Conservation (phyloP, 2,797 vertebrate genomes). For the Tangara arthus region DNA sequence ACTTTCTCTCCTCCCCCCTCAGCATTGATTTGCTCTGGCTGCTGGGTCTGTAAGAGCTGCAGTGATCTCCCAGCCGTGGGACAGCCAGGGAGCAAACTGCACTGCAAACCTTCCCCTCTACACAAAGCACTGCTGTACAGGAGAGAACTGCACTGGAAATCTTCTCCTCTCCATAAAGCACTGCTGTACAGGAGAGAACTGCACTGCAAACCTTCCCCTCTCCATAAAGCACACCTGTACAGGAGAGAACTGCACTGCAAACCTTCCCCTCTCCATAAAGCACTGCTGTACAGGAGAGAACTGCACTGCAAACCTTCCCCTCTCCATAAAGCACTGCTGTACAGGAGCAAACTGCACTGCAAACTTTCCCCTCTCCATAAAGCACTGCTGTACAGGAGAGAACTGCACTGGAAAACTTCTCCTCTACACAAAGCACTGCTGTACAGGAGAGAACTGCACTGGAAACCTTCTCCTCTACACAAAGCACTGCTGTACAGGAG, state of each 20-base stretch:
- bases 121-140: background rate
- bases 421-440: background rate
- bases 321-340: too few species aligned
- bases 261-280: background rate
- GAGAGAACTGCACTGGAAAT: background rate
- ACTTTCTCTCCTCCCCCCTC: background rate
- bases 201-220: too few species aligned
- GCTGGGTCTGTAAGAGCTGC: rapidly evolving
- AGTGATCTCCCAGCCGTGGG: rapidly evolving
- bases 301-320: too few species aligned
- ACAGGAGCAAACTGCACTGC: background rate
- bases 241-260: background rate
- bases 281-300: background rate
- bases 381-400: too few species aligned
- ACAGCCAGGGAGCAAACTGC: background rate
- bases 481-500: background rate
- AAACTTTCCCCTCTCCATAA: too few species aligned
- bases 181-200: background rate
- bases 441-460: background rate
- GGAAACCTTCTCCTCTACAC: too few species aligned
- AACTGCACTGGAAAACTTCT: background rate
- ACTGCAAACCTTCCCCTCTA: background rate
- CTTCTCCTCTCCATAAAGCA: too few species aligned
- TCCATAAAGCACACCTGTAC: too few species aligned
- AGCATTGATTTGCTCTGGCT: rapidly evolving